Base-by-base conservation (phyloP, 1,140 invertebrate species). In the Brachystomella parvula region DNA sequence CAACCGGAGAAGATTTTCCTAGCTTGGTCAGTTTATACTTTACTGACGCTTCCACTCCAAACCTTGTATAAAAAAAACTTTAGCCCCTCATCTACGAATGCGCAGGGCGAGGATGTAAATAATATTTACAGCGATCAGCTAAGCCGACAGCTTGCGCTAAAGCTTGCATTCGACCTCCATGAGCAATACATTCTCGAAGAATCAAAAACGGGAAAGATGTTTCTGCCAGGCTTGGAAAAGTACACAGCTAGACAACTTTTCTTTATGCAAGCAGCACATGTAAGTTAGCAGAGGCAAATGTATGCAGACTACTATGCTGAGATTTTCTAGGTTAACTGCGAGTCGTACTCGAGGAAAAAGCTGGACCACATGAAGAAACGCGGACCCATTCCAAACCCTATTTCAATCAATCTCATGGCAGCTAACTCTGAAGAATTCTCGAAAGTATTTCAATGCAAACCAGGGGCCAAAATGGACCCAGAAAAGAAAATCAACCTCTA, bases 381-480 rank as follows among this genome's bases (percentile, higher is more conserved):
- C 24, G 49, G 49, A 6, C 49, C 49, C 3, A 9, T 53, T 24
- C 49, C 49, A 6, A 15, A 3, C 6, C 49, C 49, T 6, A 24
- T 53, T 53, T 53, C 49, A 9, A 53, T 53, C 49, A 53, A 53
- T 24, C 49, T 53, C 49, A 53, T 53, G 49, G 49, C 49, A 53
- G 49, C 49, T 24, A 53, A 53, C 24, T 53, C 49, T 17, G 21
- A 53, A 24, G 49, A 53, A 24, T 53, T 53, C 21, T 53, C 49
- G 24, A 24, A 53, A 24, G 24, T 24, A 17, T 53, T 53, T 53
- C 3, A 24, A 12, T 53, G 49, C 49, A 9, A 9, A 15, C 6
- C 12, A 26, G 21, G 21, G 12, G 9, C 49, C 24, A 15, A 26
- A 6, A 53, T 53, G 49, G 24, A 53, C 24, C 49, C 49, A 26